phyloP scores from a whole-genome alignment of 2,888 invertebrate species.

The Melieria omissa region DNA sequence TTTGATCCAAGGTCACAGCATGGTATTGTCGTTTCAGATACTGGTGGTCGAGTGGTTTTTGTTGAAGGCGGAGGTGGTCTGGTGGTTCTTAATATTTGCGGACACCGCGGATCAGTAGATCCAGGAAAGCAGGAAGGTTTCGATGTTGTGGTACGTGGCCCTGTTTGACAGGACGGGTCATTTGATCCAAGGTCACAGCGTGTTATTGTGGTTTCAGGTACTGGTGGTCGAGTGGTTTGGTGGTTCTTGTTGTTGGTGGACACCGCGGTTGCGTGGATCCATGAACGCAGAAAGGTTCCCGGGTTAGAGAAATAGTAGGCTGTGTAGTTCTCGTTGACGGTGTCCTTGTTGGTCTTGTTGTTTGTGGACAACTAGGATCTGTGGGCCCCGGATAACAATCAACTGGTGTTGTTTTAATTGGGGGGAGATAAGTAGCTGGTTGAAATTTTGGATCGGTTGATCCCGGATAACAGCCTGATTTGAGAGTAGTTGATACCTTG shows the following conservation, averaged over 20 bases:
- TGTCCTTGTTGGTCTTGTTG: constrained; percentile 34
- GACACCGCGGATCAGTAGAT: constrained; percentile 57
- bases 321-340: too few species aligned
- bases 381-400: constrained; percentile 59
- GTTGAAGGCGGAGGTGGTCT: too few species aligned
- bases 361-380: constrained; percentile 49
- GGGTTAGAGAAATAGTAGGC: too few species aligned
- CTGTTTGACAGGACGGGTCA: constrained; percentile 1
- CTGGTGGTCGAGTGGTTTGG: background rate
- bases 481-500: constrained; percentile 42
- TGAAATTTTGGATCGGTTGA: constrained; percentile 58
- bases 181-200: too few species aligned
- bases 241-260: constrained; percentile 40
- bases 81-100: constrained; percentile 35
- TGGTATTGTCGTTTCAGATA: too few species aligned
- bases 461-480: constrained; percentile 61
- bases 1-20: constrained; percentile 60
- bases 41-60: too few species aligned
- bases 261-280: constrained; percentile 56
- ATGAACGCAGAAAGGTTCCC: constrained; percentile 51
- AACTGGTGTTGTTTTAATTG: constrained; percentile 32
- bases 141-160: constrained; percentile 24
- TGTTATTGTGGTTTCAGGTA: too few species aligned
- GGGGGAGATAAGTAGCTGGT: constrained; percentile 49
- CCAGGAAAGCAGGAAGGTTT: constrained; percentile 54